phyloP scores from a whole-genome alignment of 2,888 invertebrate genomes.

The Sabatieria punctata region DNA sequence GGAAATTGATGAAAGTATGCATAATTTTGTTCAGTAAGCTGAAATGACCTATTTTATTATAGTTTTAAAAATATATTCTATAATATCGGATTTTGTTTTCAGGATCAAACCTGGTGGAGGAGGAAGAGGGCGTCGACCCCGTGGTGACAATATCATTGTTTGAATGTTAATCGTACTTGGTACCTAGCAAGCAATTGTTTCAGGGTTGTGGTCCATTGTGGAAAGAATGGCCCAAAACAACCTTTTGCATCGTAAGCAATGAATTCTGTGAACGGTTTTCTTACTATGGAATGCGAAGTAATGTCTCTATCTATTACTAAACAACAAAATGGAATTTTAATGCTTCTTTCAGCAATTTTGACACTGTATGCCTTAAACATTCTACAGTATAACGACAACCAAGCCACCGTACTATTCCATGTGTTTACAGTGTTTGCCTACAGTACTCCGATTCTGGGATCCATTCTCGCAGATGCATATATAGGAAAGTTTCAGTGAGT shows the following conservation, averaged over 20 bases:
- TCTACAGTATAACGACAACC: conserved; percentile 51
- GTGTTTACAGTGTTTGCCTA: conserved; percentile 71
- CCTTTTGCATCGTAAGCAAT: conserved; percentile 81
- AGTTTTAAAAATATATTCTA: too few relatives aligned
- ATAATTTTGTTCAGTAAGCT: too few relatives aligned
- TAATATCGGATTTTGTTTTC: too few relatives aligned
- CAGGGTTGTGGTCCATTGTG: background rate
- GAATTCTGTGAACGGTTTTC: conserved; percentile 95
- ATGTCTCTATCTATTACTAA: conserved; percentile 35
- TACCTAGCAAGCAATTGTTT: too few relatives aligned
- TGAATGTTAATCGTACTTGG: too few relatives aligned
- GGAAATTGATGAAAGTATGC: too few relatives aligned
- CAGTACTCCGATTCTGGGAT: conserved; percentile 71
- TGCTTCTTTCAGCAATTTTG: conserved; percentile 73
- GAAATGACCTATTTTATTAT: too few relatives aligned
- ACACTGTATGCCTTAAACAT: conserved; percentile 67
- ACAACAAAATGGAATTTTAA: too few relatives aligned
- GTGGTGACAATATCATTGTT: too few relatives aligned
- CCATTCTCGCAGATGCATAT: conserved; percentile 78
- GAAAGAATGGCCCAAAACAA: conserved; percentile 61
- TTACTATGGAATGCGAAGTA: conserved; percentile 91
- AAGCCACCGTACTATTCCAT: conserved; percentile 72
- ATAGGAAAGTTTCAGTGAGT: conserved; percentile 62
- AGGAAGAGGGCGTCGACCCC: too few relatives aligned
- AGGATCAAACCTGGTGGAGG: too few relatives aligned